A percentile compares a stretch with the other conserved stretches of the same genome.
Conservation (phyloP, 2,888 invertebrate species). For the Sipha maydis region DNA sequence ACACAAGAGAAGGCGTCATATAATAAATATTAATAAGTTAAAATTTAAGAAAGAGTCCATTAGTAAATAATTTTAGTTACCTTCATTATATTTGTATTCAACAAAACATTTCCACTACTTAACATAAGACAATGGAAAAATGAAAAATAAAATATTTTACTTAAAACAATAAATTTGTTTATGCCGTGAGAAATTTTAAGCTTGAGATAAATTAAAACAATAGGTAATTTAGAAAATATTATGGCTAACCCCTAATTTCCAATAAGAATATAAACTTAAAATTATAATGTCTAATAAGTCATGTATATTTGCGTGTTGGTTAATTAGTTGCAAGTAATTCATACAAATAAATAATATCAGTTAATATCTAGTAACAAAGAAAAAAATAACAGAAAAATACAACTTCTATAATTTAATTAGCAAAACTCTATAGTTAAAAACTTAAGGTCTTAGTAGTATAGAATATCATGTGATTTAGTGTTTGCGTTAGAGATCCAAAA, state of each 20-base stretch:
- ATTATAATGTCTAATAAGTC: slow-evolving; percentile 25
- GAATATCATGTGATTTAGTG: slow-evolving; percentile 13
- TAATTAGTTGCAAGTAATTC: background rate
- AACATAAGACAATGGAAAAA: background rate
- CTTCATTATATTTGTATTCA: slow-evolving; percentile 8
- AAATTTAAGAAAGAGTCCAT: background rate
- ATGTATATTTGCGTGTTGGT: background rate
- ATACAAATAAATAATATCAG: slow-evolving; percentile 27
- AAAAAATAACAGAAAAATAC: slow-evolving; percentile 19
- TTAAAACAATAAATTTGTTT: background rate
- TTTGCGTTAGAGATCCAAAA: slow-evolving; percentile 20
- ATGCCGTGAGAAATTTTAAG: background rate
- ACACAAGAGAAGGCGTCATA: background rate
- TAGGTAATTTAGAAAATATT: slow-evolving; percentile 14
- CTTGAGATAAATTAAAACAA: background rate
- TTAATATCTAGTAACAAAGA: background rate
- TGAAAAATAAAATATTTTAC: background rate
- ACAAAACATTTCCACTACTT: background rate
- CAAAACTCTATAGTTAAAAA: background rate
- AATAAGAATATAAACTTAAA: slow-evolving; percentile 31
- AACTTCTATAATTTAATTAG: background rate
- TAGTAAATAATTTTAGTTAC: background rate
- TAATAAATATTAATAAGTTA: background rate
- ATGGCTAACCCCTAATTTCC: background rate
- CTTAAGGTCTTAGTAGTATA: background rate